Evolutionary conservation across 2,888 invertebrate genomes (phyloP).

Genomic region (Cataglyphis rosenhaueri): DNA sequence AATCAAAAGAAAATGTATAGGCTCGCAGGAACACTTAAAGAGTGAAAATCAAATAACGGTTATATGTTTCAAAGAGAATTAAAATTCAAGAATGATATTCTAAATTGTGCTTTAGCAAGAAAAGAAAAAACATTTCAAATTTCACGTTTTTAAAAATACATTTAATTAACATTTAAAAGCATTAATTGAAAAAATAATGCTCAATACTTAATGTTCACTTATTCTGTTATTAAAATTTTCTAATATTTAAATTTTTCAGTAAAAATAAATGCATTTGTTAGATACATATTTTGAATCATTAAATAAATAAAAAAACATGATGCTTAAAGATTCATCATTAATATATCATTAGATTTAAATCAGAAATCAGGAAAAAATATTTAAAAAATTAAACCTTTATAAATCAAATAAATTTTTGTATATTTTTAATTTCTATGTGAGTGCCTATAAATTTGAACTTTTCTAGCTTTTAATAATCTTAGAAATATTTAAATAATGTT

Average conservation of each 20-base stretch:
- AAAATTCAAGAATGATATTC: neutral
- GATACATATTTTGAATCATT: neutral
- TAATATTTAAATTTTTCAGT: neutral
- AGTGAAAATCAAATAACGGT: conserved; percentile 20
- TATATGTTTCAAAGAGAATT: neutral
- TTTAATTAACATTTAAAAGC: neutral
- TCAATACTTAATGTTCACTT: neutral
- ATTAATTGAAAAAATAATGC: neutral
- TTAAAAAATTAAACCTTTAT: neutral
- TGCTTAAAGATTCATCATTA: neutral
- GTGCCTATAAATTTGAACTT: neutral
- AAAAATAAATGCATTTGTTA: neutral
- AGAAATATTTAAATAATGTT: conserved; percentile 9
- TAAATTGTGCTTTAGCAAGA: neutral
- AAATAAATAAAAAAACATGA: neutral
- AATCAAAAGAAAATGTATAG: conserved; percentile 18
- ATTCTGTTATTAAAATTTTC: neutral
- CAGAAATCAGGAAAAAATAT: neutral
- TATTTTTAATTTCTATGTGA: neutral
- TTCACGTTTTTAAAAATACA: neutral
- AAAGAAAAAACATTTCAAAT: neutral
- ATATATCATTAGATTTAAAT: neutral
- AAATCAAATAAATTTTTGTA: neutral
- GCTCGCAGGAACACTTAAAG: conserved; percentile 29
- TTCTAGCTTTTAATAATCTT: neutral